These are phyloP conservation scores for Petrolisthes manimaculis DNA, from an alignment of 2,888 invertebrate species.

Conservation along the genomic window DNA sequence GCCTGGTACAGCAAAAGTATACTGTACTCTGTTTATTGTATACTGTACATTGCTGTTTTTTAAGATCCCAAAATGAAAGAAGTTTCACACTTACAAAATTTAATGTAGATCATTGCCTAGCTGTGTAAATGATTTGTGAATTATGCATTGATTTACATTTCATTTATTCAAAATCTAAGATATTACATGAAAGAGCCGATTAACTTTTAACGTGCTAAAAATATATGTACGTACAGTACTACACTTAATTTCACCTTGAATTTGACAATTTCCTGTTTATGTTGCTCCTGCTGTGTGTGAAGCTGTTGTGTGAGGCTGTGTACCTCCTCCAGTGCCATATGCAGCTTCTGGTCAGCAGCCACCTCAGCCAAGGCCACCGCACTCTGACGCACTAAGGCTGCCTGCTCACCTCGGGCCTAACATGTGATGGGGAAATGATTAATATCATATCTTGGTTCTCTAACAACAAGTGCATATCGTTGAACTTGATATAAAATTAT, in stretches of 20 bases:
- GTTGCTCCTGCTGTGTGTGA: slow-evolving; percentile 70
- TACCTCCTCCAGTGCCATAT: slow-evolving; percentile 76
- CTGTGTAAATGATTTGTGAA: too few relatives aligned
- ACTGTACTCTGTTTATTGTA: too few relatives aligned
- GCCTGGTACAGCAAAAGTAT: too few relatives aligned
- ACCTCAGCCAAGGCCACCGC: slow-evolving; percentile 77
- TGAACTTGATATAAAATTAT: neutral
- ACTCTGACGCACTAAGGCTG: slow-evolving; percentile 79
- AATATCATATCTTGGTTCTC: neutral
- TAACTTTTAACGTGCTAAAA: too few relatives aligned
- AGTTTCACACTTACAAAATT: too few relatives aligned
- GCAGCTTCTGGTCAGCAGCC: slow-evolving; percentile 74
- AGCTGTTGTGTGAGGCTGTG: slow-evolving; percentile 76
- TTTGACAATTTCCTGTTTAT: slow-evolving; percentile 74
- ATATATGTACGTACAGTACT: neutral
- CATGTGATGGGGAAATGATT: neutral
- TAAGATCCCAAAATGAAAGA: too few relatives aligned
- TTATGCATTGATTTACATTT: too few relatives aligned
- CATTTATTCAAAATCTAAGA: too few relatives aligned
- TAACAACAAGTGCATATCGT: too few relatives aligned
- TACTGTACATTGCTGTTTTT: too few relatives aligned
- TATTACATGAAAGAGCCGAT: too few relatives aligned
- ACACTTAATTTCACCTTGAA: slow-evolving; percentile 71
- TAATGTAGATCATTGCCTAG: too few relatives aligned
- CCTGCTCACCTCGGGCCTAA: slow-evolving; percentile 76